phyloP scores from a whole-genome alignment of 2,113 vertebrate species.

The Lasiurus borealis region DNA sequence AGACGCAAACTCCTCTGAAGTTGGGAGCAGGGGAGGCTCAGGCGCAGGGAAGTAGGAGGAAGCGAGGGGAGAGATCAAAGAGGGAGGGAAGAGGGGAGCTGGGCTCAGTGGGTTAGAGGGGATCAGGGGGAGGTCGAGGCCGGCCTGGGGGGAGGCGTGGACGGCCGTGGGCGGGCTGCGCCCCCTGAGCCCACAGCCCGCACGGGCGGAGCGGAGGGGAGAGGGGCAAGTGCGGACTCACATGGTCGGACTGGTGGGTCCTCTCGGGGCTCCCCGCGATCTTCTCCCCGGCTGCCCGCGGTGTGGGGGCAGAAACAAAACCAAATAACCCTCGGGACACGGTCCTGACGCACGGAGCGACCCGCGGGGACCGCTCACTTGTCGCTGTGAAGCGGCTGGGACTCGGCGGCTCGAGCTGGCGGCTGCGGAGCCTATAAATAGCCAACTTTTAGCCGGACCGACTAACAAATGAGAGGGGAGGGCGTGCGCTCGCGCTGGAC shows the following conservation, averaged over 20 bases:
- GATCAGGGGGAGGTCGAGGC: slow-evolving; percentile 50
- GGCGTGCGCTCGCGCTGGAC: slow-evolving; percentile 85
- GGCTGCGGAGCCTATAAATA: slow-evolving; percentile 89
- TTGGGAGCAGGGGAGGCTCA: not conserved
- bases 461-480: slow-evolving; percentile 88
- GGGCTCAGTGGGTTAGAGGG: slow-evolving; percentile 17
- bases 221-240: slow-evolving; percentile 87
- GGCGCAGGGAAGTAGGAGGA: not conserved
- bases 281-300: slow-evolving; percentile 36
- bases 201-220: slow-evolving; percentile 42
- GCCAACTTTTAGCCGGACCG: slow-evolving; percentile 89
- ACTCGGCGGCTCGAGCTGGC: slow-evolving; percentile 82
- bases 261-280: slow-evolving; percentile 76
- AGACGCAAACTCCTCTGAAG: slow-evolving; percentile 66
- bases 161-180: slow-evolving; percentile 28
- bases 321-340: slow-evolving; percentile 59
- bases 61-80: not conserved
- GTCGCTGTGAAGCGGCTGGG: slow-evolving; percentile 82
- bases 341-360: slow-evolving; percentile 74
- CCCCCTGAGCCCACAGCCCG: slow-evolving; percentile 54
- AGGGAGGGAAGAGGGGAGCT: not conserved
- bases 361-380: slow-evolving; percentile 82
- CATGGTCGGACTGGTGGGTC: slow-evolving; percentile 85
- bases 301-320: slow-evolving; percentile 61
- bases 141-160: not conserved